phyloP scores from a whole-genome alignment of 1,140 invertebrate species.

The Elysia chlorotica region DNA sequence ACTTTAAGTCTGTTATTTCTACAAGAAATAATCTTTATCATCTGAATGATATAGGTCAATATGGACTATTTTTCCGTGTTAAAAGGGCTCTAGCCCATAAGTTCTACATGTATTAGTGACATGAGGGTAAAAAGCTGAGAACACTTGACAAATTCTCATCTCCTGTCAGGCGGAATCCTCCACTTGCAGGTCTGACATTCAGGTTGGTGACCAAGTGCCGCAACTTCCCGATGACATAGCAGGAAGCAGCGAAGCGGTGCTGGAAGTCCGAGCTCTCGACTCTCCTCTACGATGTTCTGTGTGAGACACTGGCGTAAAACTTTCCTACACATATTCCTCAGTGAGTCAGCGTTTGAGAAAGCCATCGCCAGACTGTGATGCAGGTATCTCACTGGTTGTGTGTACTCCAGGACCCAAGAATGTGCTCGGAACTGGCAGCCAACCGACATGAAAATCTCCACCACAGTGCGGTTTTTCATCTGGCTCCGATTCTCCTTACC shows the following conservation, averaged over 20 bases:
- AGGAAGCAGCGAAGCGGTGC: background rate
- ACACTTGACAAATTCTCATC: too few relatives aligned
- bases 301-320: slow-evolving; percentile 2
- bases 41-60: too few relatives aligned
- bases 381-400: background rate
- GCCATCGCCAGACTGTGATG: background rate
- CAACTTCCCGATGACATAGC: slow-evolving; percentile 1
- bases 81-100: too few relatives aligned
- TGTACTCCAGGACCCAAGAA: slow-evolving; percentile 6
- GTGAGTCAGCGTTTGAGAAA: background rate
- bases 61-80: too few relatives aligned
- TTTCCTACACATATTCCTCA: slow-evolving; percentile 4
- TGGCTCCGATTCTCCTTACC: too few relatives aligned
- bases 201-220: background rate
- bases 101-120: too few relatives aligned
- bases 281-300: slow-evolving; percentile 7
- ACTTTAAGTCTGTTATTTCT: too few relatives aligned
- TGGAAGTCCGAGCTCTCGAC: background rate
- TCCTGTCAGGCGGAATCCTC: too few relatives aligned
- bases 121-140: too few relatives aligned
- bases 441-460: slow-evolving; percentile 7
- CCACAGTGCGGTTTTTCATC: slow-evolving; percentile 1
- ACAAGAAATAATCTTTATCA: too few relatives aligned
- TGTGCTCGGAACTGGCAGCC: slow-evolving; percentile 4
- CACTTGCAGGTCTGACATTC: too few relatives aligned